Base-by-base conservation (phyloP, 2,113 vertebrate species). In the Platycercus adscitus region DNA sequence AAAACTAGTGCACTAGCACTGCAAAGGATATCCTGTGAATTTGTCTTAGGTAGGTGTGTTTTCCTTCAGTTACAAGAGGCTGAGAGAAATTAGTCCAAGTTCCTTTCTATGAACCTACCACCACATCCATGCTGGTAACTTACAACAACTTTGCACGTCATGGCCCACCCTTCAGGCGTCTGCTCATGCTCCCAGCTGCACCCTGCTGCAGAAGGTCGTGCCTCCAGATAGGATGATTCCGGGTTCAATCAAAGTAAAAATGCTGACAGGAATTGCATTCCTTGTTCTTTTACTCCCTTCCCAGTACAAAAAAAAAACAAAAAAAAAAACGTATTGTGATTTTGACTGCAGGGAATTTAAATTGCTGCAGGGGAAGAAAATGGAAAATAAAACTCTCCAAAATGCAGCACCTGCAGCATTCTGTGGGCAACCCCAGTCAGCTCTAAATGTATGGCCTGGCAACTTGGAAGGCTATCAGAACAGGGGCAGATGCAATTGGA, bases 381-480 rank as follows among this genome's bases (percentile, higher is more conserved):
- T 24, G 56, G 23, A 35, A 58, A 58, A 24, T 24, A 11, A 13
- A 37, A 1, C 1, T 13, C 39, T 60, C 61, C 35, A 80, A 80
- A 88, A 68, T 28, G 1, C 75, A 71, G 17, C 7, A 0, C n/a
- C 46, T 73, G 6, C 35, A 81, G 31, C 23, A 73, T 16, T 33
- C 28, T 44, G 10, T 3, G 2, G 24, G 47, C 33, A 89, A 11
- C 29, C 26, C 29, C 33, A 50, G 33, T 5, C 53, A 58, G 9
- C 23, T 37, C 37, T 23, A 46, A 63, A 49, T 14, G 5, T 25
- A n/a, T 5, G 25, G 17, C 6, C 39, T 49, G 81, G 55, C 35
- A n/a, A 52, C 21, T 35, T 55, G 31, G 21, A 46, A 64, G 28
- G 26, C 20, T 28, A 15, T 19, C 0, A 0, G 23, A n/a, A 52